phyloP scores from a whole-genome alignment of 2,888 invertebrate species.

The Lepidochitona cinerea region DNA sequence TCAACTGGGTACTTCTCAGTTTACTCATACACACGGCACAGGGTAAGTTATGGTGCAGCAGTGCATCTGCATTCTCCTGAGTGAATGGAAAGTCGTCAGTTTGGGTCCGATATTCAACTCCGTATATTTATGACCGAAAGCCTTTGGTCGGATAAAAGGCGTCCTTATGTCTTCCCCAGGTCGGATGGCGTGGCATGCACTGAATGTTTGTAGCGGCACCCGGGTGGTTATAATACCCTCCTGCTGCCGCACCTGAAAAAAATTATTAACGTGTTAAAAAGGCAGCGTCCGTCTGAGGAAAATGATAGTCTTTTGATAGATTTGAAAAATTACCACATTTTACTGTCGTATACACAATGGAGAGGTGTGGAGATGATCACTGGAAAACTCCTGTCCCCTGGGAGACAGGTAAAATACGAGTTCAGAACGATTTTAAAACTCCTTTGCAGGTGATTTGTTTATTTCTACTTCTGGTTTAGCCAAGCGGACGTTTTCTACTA shows the following conservation, averaged over 20 bases:
- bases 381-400: too few relatives aligned
- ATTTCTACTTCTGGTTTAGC: too few relatives aligned
- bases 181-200: not conserved
- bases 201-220: not conserved
- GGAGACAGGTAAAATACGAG: too few relatives aligned
- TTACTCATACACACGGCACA: conserved; percentile 33
- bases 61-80: not conserved
- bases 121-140: conserved; percentile 8
- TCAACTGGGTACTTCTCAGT: conserved; percentile 15
- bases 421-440: too few relatives aligned
- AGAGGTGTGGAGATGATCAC: too few relatives aligned
- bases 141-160: not conserved
- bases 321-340: too few relatives aligned
- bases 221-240: not conserved
- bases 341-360: too few relatives aligned
- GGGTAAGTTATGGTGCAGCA: conserved; percentile 26
- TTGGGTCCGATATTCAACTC: conserved; percentile 22
- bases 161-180: not conserved
- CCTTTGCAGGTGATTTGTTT: too few relatives aligned
- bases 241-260: not conserved
- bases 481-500: too few relatives aligned
- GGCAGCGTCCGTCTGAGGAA: too few relatives aligned
- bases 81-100: not conserved
- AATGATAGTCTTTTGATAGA: too few relatives aligned
- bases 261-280: too few relatives aligned